These are phyloP conservation scores for Calameuta pallipes DNA, from an alignment of 2,888 invertebrate species.

Conservation along the genomic window DNA sequence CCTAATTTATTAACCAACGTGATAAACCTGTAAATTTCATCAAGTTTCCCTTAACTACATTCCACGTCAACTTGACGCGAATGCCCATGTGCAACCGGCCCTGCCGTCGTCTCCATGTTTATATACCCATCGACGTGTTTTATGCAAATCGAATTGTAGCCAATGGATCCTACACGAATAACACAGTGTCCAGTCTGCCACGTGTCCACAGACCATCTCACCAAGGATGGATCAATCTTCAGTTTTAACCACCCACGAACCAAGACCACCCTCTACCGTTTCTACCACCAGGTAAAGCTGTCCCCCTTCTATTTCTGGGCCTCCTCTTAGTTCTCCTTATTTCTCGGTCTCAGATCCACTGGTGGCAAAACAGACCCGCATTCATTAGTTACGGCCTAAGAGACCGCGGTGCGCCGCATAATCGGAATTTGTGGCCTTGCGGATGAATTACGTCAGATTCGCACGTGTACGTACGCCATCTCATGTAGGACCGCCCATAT, in stretches of 20 bases:
- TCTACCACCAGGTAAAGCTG: neutral
- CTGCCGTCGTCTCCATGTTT: neutral
- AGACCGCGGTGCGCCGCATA: neutral
- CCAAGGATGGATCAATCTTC: neutral
- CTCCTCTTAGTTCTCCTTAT: neutral
- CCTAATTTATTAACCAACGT: neutral
- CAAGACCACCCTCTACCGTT: neutral
- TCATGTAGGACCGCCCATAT: conserved; percentile 1
- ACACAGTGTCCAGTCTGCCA: conserved; percentile 15
- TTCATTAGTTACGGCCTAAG: neutral
- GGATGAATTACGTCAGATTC: neutral
- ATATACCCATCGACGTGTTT: conserved; percentile 33
- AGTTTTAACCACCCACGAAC: neutral
- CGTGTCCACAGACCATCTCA: neutral
- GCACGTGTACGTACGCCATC: neutral
- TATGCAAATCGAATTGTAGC: conserved; percentile 43
- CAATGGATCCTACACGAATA: conserved; percentile 12
- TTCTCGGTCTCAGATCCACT: neutral
- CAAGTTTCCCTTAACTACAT: neutral
- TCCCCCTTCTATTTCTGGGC: too few relatives aligned
- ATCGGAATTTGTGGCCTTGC: neutral
- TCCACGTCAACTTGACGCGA: neutral
- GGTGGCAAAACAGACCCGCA: neutral
- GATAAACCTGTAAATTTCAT: neutral
- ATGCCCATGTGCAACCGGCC: too few relatives aligned